Evolutionary conservation across 2,113 vertebrate species (phyloP).

Genomic region (Mustela nigripes): DNA sequence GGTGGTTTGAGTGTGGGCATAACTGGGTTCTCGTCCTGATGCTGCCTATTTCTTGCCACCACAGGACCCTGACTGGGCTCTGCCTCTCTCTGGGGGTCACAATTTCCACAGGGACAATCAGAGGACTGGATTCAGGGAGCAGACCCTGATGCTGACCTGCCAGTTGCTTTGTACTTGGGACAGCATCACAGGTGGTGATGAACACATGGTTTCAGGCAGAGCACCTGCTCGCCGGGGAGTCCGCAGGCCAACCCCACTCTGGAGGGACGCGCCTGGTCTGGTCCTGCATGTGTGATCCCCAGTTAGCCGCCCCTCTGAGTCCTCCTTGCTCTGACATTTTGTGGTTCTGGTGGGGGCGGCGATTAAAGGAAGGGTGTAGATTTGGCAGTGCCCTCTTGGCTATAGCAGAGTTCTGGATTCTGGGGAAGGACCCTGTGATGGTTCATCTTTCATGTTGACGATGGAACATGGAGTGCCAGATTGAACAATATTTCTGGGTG

Average conservation of each 20-base stretch:
- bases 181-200: neutral
- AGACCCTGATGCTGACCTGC: neutral
- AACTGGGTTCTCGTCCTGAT: neutral
- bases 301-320: neutral
- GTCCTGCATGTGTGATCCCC: neutral
- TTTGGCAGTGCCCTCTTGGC: fast-evolving
- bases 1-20: neutral
- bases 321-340: neutral
- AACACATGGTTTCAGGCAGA: neutral
- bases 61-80: fast-evolving
- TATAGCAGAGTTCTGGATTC: neutral
- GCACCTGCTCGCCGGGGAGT: neutral
- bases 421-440: neutral
- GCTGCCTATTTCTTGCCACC: neutral
- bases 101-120: neutral
- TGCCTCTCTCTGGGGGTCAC: neutral
- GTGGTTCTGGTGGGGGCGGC: neutral
- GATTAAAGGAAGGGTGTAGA: neutral
- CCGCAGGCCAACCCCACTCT: neutral
- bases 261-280: neutral
- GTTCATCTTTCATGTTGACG: neutral
- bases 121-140: neutral
- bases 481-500: fast-evolving
- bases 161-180: neutral
- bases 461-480: neutral